These are phyloP conservation scores for Orchesellides sinensis DNA, from an alignment of 2,888 invertebrate species.

Conservation along the genomic window DNA sequence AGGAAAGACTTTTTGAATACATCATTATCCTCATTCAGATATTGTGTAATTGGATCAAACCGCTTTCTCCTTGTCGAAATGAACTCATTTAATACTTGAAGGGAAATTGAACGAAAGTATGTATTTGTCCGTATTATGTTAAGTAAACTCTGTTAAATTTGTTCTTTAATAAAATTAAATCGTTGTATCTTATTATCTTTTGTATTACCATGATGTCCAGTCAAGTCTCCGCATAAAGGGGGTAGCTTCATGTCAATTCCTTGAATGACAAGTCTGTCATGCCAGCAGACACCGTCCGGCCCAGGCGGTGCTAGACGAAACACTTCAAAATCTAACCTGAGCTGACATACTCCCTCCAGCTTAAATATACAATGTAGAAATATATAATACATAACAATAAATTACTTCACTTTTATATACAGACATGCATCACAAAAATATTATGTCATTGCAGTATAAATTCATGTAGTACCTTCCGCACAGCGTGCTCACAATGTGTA, in stretches of 20 bases:
- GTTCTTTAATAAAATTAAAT: too few species aligned
- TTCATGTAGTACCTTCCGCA: constrained; percentile 63
- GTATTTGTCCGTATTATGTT: too few species aligned
- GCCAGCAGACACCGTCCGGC: constrained; percentile 67
- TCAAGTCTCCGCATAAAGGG: constrained; percentile 73
- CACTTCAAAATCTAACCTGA: constrained; percentile 84
- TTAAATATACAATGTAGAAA: too few species aligned
- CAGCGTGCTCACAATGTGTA: constrained; percentile 68
- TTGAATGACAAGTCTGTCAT: constrained; percentile 67
- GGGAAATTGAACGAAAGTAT: too few species aligned
- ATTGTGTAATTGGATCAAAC: not conserved
- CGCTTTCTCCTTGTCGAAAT: not conserved
- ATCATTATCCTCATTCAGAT: not conserved
- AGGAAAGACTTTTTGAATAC: too few species aligned
- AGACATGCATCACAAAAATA: not conserved
- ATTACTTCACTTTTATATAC: not conserved
- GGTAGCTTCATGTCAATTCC: constrained; percentile 70
- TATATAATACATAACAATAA: not conserved
- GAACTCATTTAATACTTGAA: not conserved
- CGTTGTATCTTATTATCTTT: not conserved
- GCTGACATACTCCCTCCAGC: constrained; percentile 80
- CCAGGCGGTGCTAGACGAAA: constrained; percentile 81
- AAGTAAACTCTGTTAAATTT: too few species aligned
- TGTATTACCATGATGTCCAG: constrained; percentile 70
- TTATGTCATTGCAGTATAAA: constrained; percentile 7